Conservation (phyloP, 1,140 invertebrate species). For the Zaprionus taronus region DNA sequence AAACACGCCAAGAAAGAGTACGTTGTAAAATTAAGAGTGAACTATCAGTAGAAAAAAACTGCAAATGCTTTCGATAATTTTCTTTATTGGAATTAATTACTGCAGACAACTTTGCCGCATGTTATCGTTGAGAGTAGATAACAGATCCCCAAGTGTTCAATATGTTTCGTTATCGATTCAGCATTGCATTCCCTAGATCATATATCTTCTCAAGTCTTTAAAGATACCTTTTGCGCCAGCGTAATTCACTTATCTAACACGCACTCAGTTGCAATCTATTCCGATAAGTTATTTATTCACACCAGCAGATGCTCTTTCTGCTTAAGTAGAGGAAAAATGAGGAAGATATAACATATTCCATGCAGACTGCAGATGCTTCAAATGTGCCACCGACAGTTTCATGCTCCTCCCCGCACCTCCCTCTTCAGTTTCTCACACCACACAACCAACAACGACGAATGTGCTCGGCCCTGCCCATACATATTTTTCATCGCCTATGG, state of each 20-base stretch:
- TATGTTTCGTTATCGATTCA: not conserved
- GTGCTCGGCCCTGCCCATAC: slow-evolving; percentile 15
- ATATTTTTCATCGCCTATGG: slow-evolving; percentile 27
- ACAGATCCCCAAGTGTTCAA: not conserved
- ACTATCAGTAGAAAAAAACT: not conserved
- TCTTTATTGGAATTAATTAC: not conserved
- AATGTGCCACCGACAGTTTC: slow-evolving; percentile 39
- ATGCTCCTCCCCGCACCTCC: slow-evolving; percentile 14
- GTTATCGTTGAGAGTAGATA: not conserved
- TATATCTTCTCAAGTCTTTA: not conserved
- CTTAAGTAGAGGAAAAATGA: slow-evolving; percentile 8
- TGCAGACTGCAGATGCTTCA: slow-evolving; percentile 35
- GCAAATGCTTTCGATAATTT: not conserved
- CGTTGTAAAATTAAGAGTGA: not conserved
- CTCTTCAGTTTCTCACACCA: no score
- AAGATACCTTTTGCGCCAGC: slow-evolving; percentile 16
- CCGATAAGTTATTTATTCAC: slow-evolving; percentile 56
- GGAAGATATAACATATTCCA: slow-evolving; percentile 27
- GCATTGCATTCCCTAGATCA: not conserved
- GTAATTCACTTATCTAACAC: slow-evolving; percentile 43
- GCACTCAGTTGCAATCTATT: slow-evolving; percentile 38
- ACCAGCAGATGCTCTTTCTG: slow-evolving; percentile 27
- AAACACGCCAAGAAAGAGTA: not conserved
- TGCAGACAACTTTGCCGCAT: not conserved
- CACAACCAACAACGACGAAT: not conserved